Base-by-base conservation (phyloP, 2,888 invertebrate species). In the Yponomeuta plumbellus region DNA sequence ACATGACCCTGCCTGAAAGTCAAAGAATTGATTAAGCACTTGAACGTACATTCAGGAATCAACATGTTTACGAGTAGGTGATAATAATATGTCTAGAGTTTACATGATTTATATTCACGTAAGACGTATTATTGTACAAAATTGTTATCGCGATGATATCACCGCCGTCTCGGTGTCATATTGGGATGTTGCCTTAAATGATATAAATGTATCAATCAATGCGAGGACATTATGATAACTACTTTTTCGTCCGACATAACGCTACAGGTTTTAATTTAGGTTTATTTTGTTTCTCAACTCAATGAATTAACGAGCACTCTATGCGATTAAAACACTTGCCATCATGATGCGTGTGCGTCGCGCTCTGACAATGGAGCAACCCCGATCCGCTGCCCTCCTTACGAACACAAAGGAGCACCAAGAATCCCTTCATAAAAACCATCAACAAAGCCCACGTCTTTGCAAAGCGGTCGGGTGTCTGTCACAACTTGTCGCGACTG, bases 401-500 rank as follows among this genome's bases (percentile, higher is more conserved):
- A 52, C 44, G 2, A 52, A 52, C 44, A 52, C 44, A 52, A 52
- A 52, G 44, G 44, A 52, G 17, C 17, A 2, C 44, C 17, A 52
- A 52, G 44, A 52, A 52, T 52, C 34, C 34, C 34, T 52, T 52
- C 44, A 52, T 17, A 52, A 52, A 52, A 52, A 52, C 44, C 44
- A 52, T 26, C 13, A 58, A 61, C 61, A 61, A 61, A n/a, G 26
- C 2, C 11, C 13, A 17, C 3, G 26, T n/a, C 61, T n/a, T 23
- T 17, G 8, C 23, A 17, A 61, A 61, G 22, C 17, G 22, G n/a
- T 21, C 61, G 61, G 23, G 61, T 26, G 21, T n/a, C 61, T 61
- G 61, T 61, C 61, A 61, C 61, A 61, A 61, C 61, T 61, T 61
- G 61, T 61, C 17, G n/a, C 61, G 22, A 11, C 26, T 61, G 34